A percentile compares a stretch with the other conserved stretches of the same genome.
Evolutionary conservation across 2,797 vertebrate genomes (phyloP).

Genomic region (Loris lydekkerianus): DNA sequence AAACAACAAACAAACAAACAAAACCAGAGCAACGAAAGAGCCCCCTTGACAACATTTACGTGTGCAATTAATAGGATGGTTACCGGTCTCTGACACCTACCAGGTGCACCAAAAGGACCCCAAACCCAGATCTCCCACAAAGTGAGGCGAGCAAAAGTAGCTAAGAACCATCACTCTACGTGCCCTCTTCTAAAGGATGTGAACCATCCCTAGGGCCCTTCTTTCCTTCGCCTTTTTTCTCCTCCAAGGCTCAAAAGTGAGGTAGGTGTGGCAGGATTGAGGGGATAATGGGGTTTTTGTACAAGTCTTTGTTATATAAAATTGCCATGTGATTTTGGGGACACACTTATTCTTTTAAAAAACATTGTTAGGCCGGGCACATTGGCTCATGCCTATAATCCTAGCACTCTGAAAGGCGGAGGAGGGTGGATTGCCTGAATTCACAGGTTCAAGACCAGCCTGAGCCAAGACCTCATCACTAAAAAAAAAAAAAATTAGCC

Average conservation of each 20-base stretch:
- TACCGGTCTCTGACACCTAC: background rate
- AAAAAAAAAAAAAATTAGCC: too few relatives aligned
- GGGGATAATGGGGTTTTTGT: background rate
- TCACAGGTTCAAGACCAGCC: too few relatives aligned
- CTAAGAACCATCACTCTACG: background rate
- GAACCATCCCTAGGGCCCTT: too few relatives aligned
- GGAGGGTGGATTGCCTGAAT: too few relatives aligned
- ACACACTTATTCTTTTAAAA: background rate
- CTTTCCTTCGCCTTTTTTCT: background rate
- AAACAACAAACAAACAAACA: too few relatives aligned
- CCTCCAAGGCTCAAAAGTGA: background rate
- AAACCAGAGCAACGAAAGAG: too few relatives aligned
- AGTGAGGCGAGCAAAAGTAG: background rate
- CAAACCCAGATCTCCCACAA: background rate
- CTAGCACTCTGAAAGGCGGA: too few relatives aligned
- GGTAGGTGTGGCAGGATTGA: background rate
- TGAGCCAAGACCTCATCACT: too few relatives aligned
- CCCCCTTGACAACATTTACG: background rate
- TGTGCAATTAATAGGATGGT: background rate
- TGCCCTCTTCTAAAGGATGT: background rate
- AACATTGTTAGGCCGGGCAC: too few relatives aligned
- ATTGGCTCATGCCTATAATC: too few relatives aligned
- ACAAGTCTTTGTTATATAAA: background rate
- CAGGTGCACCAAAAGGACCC: background rate
- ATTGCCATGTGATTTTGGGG: background rate